Evolutionary conservation across 2,113 vertebrate species (phyloP).

Genomic region (Silurus asotus): DNA sequence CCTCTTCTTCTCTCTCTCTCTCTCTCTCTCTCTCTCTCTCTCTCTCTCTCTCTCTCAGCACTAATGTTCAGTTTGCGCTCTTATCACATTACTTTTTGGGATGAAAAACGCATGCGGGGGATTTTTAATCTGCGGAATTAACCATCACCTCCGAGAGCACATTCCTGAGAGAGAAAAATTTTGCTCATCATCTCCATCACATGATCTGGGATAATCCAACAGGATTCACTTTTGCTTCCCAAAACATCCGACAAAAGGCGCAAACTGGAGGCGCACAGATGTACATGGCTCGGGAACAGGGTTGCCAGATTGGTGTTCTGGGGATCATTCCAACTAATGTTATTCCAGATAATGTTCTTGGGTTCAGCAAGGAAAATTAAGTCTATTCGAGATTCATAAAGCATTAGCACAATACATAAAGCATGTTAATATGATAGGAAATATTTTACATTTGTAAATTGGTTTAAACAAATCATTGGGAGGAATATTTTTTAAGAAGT

Average conservation of each 20-base stretch:
- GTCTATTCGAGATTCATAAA: too few relatives aligned
- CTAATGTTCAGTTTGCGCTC: background rate
- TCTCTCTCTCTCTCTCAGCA: background rate
- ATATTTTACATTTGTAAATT: too few relatives aligned
- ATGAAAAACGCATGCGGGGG: background rate
- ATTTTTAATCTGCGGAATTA: background rate
- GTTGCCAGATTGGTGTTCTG: background rate
- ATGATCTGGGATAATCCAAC: background rate
- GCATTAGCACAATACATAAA: too few relatives aligned
- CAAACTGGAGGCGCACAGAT: background rate
- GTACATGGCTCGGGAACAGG: background rate
- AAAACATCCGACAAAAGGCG: background rate
- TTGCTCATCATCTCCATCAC: background rate
- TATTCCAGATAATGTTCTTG: background rate
- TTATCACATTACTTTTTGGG: background rate
- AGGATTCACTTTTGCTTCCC: background rate
- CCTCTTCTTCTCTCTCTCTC: too few relatives aligned
- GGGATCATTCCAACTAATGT: background rate
- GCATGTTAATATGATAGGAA: too few relatives aligned
- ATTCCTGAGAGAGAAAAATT: background rate
- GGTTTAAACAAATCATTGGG: too few relatives aligned
- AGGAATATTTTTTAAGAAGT: too few relatives aligned
- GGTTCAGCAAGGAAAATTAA: too few relatives aligned
- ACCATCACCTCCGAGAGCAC: background rate
- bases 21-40: background rate